phyloP scores from a whole-genome alignment of 1,140 invertebrate species.

The Trissolcus basalis region DNA sequence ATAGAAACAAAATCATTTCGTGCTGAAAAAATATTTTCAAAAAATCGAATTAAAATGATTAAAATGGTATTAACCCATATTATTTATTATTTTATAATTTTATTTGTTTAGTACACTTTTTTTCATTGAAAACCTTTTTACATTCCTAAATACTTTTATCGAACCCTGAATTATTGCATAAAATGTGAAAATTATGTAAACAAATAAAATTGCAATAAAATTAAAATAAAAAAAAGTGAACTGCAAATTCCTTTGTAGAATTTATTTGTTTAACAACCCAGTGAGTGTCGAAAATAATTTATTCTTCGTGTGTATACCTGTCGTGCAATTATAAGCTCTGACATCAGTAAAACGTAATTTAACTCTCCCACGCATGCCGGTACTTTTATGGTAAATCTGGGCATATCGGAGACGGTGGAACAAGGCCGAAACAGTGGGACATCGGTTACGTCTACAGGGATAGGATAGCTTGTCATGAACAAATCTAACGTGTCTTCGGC shows the following conservation, averaged over 20 bases:
- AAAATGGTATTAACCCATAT: too few relatives aligned
- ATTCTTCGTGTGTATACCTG: constrained; percentile 31
- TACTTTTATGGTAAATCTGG: constrained; percentile 56
- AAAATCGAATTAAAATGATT: too few relatives aligned
- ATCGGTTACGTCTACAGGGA: constrained; percentile 33
- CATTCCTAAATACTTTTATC: too few relatives aligned
- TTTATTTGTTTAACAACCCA: constrained; percentile 1
- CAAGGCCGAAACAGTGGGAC: constrained; percentile 49
- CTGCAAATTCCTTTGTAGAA: not conserved
- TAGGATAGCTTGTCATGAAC: constrained; percentile 26
- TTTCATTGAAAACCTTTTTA: too few relatives aligned
- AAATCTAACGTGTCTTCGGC: constrained; percentile 41
- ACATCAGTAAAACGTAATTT: constrained; percentile 57
- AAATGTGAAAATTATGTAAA: too few relatives aligned
- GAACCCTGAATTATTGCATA: too few relatives aligned
- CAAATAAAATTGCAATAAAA: not conserved
- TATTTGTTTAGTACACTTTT: too few relatives aligned
- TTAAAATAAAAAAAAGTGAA: not conserved
- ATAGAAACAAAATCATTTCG: too few relatives aligned
- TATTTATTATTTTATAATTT: too few relatives aligned
- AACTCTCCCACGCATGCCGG: constrained; percentile 42
- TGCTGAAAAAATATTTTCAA: too few relatives aligned
- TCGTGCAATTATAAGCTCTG: constrained; percentile 55
- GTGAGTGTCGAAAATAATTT: constrained; percentile 23
- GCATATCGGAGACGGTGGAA: constrained; percentile 36